Evolutionary conservation across 2,888 invertebrate species (phyloP).

Genomic region (Machimus atricapillus): DNA sequence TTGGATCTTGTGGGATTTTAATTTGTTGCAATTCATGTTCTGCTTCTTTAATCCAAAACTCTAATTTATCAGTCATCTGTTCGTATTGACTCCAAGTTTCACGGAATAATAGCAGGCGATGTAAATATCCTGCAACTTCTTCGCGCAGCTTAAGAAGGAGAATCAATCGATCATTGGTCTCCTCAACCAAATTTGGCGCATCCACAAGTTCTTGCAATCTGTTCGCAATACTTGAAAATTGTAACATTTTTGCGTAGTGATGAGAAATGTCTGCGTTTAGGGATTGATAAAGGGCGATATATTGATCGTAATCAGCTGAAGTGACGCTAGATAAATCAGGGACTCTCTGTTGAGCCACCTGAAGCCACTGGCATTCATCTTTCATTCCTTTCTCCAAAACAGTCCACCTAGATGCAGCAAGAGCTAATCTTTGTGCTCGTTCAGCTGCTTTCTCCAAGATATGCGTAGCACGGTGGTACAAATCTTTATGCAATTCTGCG

Average conservation of each 20-base stretch:
- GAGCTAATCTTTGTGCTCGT: slow-evolving; percentile 81
- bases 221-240: slow-evolving; percentile 75
- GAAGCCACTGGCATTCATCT: slow-evolving; percentile 83
- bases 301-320: slow-evolving; percentile 84
- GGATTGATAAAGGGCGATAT: slow-evolving; percentile 82
- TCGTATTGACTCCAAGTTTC: slow-evolving; percentile 82
- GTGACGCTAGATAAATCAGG: slow-evolving; percentile 82
- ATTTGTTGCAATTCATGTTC: slow-evolving; percentile 74
- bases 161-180: slow-evolving; percentile 76
- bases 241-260: slow-evolving; percentile 79
- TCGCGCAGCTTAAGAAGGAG: slow-evolving; percentile 77
- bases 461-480: slow-evolving; percentile 77
- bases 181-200: slow-evolving; percentile 77
- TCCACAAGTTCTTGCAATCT: slow-evolving; percentile 77
- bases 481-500: slow-evolving; percentile 75
- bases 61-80: slow-evolving; percentile 74
- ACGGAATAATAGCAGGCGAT: slow-evolving; percentile 75
- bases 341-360: slow-evolving; percentile 82
- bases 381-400: slow-evolving; percentile 81
- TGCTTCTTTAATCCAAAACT: slow-evolving; percentile 77
- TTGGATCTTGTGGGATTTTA: slow-evolving; percentile 69
- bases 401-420: slow-evolving; percentile 86
- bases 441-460: slow-evolving; percentile 83
- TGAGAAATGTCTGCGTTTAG: slow-evolving; percentile 79
- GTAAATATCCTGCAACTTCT: slow-evolving; percentile 76